Evolutionary conservation across 2,113 vertebrate genomes (phyloP), one percentile per base, ranked within the genome.

Genomic region (Varanus salvator): DNA sequence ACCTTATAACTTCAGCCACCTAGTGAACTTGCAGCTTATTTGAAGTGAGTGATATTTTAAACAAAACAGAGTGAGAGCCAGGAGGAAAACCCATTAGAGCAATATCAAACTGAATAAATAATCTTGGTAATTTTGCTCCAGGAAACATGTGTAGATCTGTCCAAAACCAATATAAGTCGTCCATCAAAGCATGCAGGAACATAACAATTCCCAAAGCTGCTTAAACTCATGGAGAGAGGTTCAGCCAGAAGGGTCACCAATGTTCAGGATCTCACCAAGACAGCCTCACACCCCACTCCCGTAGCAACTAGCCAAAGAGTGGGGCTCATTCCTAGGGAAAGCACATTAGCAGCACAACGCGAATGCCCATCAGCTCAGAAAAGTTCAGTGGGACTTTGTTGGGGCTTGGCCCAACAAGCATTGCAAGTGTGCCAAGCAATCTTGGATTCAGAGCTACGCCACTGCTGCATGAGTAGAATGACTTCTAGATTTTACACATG

Each of bases 21-120:
- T 81, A 31, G 1, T 86, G 17, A 90, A 64, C 1, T 66, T 44
- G 15, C 2, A 60, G 66, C 64, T 91, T 90, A 54, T 80, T 48
- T 77, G 89, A 86, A 66, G 21, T 34, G 64, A 90, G 50, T 9
- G 50, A 38, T 69, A 54, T 9, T 64, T 78, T 34, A 69, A 89
- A 52, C 57, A 48, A 88, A 84, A 25, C 90, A n/a, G 93, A 88
- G 80, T 68, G 76, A 52, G 38, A 85, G 66, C 60, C 64, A 90
- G 90, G 86, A 91, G 90, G 68, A 86, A 93, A 95, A 93, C 38
- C 90, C 71, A 85, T 83, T 89, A 76, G 44, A 91, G 90, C 90
- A 76, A 69, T 69, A 92, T 93, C n/a, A 92, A 60, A n/a, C 75
- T 52, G 68, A 88, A 31, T 74, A 85, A 93, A 93, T 91, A 93